These are phyloP conservation scores for Myxocyprinus asiaticus DNA, from an alignment of 2,113 vertebrate species.

Conservation along the genomic window DNA sequence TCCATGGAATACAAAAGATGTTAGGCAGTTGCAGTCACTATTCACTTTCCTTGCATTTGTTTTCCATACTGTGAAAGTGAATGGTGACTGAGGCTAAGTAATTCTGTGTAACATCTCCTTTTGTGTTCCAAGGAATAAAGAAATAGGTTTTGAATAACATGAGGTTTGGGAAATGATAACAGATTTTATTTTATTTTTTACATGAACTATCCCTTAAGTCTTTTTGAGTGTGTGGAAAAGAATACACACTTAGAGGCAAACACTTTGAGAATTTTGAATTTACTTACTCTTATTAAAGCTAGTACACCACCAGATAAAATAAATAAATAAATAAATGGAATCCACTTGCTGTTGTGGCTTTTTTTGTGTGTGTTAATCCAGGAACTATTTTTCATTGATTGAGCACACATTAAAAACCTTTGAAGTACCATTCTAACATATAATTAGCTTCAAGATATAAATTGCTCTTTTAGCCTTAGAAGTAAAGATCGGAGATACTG, in stretches of 20 bases:
- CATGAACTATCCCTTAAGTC: too few species aligned
- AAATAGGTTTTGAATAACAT: too few species aligned
- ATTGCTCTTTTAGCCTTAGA: constrained; percentile 29
- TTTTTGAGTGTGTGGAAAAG: too few species aligned
- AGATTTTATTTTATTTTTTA: too few species aligned
- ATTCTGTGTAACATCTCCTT: too few species aligned
- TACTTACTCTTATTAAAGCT: neutral
- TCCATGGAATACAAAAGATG: too few species aligned
- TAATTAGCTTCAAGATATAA: constrained; percentile 30
- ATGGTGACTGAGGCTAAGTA: too few species aligned
- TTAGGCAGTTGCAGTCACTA: too few species aligned
- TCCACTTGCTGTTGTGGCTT: neutral
- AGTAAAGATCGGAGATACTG: constrained; percentile 28
- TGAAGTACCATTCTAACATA: constrained; percentile 18
- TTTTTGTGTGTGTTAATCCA: constrained; percentile 2
- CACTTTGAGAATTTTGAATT: neutral
- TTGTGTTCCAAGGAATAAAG: too few species aligned
- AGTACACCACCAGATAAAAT: neutral
- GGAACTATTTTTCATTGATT: constrained; percentile 15
- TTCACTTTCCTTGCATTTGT: too few species aligned
- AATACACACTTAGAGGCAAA: neutral
- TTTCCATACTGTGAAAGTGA: too few species aligned
- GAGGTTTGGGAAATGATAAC: too few species aligned
- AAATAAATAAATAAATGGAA: neutral
- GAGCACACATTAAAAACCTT: constrained; percentile 21